phyloP scores from a whole-genome alignment of 2,888 invertebrate genomes.

The Xestia xanthographa region DNA sequence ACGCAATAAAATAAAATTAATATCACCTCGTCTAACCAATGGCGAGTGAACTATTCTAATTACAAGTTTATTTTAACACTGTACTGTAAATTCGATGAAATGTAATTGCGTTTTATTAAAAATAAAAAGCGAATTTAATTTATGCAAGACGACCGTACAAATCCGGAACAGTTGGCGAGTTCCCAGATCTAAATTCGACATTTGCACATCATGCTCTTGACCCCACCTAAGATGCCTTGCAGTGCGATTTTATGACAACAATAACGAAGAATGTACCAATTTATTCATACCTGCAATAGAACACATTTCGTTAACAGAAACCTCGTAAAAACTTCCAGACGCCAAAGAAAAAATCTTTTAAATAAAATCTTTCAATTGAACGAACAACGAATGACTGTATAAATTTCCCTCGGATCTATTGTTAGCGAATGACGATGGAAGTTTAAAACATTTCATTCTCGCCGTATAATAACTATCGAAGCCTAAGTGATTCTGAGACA shows the following conservation, averaged over 20 bases:
- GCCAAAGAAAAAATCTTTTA: slow-evolving; percentile 63
- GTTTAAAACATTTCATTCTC: slow-evolving; percentile 88
- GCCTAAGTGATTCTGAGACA: slow-evolving; percentile 88
- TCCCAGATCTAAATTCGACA: slow-evolving; percentile 86
- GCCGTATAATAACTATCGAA: slow-evolving; percentile 89
- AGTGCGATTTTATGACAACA: slow-evolving; percentile 70
- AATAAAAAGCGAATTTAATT: slow-evolving; percentile 74
- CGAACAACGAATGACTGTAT: slow-evolving; percentile 86
- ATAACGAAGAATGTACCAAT: slow-evolving; percentile 53
- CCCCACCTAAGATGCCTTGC: slow-evolving; percentile 82
- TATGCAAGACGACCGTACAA: slow-evolving; percentile 69
- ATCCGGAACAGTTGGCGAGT: slow-evolving; percentile 82
- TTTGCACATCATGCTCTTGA: slow-evolving; percentile 81
- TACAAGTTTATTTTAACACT: slow-evolving; percentile 60
- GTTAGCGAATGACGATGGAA: slow-evolving; percentile 88
- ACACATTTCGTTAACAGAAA: slow-evolving; percentile 47
- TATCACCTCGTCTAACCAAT: not conserved
- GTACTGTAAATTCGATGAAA: slow-evolving; percentile 55
- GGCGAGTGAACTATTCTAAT: slow-evolving; percentile 50
- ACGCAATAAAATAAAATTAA: slow-evolving; percentile 17
- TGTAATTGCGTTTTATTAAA: slow-evolving; percentile 69
- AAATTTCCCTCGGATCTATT: slow-evolving; percentile 84
- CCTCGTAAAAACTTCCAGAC: slow-evolving; percentile 70
- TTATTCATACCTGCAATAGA: slow-evolving; percentile 47
- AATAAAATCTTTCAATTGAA: slow-evolving; percentile 77